Evolutionary conservation across 2,888 invertebrate species (phyloP), one percentile per base, ranked within the genome.

Genomic region (Plutella xylostella): DNA sequence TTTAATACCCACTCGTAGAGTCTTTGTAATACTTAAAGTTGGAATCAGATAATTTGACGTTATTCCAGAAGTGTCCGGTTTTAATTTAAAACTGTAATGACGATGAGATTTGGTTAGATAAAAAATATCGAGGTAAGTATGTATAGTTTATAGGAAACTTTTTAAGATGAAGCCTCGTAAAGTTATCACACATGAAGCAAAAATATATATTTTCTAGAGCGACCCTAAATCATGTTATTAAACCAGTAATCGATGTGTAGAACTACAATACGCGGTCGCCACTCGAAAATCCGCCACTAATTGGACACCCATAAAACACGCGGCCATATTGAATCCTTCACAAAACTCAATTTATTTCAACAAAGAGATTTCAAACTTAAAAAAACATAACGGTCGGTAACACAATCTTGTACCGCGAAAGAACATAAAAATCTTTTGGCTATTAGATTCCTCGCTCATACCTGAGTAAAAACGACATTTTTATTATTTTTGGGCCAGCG

Each of bases 321-420:
- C 51, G 55, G 59, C 58, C 61, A 55, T 59, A 42, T 56, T 60
- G 55, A 51, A 60, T 15, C 22, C 22, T 56, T 55, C 51, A 57
- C 61, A 60, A 64, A 65, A 65, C 56, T 52, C 59, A 57, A 63
- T 66, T 60, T 48, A n/a, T 52, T 52, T 53, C 48, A 52, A 59
- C 65, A 66, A 65, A 68, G 63, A 65, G 60, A 56, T 53, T 56
- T 15, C 9, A 22, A 37, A 25, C 5, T 7, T 11, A 40, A 54
- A 65, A 63, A 43, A 65, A 63, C 54, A 53, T 52, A 51, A 48
- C 50, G 56, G 58, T 56, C 62, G 66, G 75, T 72, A 74, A 77
- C 68, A 65, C 58, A 70, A 74, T 64, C 61, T 63, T 51, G 61
- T 78, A 79, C 78, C 68, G 71, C 69, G 78, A 79, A 79, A 65